phyloP scores from a whole-genome alignment of 1,140 invertebrate species.

The Ceratosolen fusciceps region DNA sequence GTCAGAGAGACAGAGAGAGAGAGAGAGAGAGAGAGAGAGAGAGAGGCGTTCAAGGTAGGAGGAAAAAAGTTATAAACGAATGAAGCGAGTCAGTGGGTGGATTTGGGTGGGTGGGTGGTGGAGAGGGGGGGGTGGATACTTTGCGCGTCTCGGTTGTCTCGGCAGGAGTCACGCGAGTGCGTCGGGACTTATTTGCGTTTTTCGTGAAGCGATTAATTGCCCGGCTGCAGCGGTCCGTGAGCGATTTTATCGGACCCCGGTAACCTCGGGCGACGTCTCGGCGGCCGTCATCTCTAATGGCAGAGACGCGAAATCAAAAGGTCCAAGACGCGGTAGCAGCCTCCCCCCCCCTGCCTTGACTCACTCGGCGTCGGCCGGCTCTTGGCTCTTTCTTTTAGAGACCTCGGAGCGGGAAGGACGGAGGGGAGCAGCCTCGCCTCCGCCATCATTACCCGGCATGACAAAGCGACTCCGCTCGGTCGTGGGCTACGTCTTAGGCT shows the following conservation, averaged over 20 bases:
- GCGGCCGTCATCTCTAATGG: constrained; percentile 54
- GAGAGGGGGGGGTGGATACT: neutral
- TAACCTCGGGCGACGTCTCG: constrained; percentile 32
- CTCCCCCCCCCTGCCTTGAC: constrained; percentile 41
- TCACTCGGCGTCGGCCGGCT: too few species aligned
- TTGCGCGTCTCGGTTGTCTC: neutral
- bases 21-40: neutral
- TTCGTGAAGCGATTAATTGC: constrained; percentile 58
- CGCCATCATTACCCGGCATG: constrained; percentile 65
- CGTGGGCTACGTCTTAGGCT: neutral
- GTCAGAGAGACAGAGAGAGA: neutral
- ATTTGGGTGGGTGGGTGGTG: too few species aligned
- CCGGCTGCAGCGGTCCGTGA: constrained; percentile 9
- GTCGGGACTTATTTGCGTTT: constrained; percentile 54
- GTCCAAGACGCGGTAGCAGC: constrained; percentile 55
- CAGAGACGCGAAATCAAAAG: constrained; percentile 52
- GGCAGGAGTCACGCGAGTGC: constrained; percentile 41
- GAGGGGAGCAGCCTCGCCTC: constrained; percentile 40
- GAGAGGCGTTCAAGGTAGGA: neutral
- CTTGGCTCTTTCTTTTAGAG: too few species aligned
- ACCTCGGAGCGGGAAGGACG: neutral
- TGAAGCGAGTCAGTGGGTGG: too few species aligned
- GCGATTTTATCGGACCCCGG: constrained; percentile 34
- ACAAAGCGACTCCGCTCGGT: constrained; percentile 56
- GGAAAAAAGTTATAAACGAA: neutral